Percentiles rank a stretch among this genome's conserved stretches.
phyloP scores from a whole-genome alignment of 2,888 invertebrate species.

The Euplagia quadripunctaria region DNA sequence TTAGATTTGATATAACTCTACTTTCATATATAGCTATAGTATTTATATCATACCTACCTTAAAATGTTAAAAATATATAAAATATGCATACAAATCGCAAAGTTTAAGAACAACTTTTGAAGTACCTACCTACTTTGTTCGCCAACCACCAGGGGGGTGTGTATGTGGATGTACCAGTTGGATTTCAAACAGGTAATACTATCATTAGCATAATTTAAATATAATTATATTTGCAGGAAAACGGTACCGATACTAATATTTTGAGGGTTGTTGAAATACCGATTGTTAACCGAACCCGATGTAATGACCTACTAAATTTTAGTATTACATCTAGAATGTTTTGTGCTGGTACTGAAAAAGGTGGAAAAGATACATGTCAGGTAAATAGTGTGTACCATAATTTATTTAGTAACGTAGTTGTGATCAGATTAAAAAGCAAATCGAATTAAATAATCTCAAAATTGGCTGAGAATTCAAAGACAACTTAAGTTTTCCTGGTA shows the following conservation, averaged over 20 bases:
- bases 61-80: no score
- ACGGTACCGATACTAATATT: constrained; percentile 3
- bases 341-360: constrained; percentile 87
- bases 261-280: constrained; percentile 33
- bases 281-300: constrained; percentile 57
- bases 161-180: no score
- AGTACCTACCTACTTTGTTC: no score
- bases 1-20: no score
- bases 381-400: constrained; percentile 46
- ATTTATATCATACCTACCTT: no score
- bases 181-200: no score
- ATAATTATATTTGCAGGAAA: constrained; percentile 13
- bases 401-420: not conserved
- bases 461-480: not conserved
- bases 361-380: constrained; percentile 84
- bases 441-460: not conserved
- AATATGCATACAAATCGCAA: no score
- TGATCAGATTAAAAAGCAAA: not conserved
- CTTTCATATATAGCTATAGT: no score
- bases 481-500: not conserved
- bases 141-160: no score
- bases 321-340: constrained; percentile 85
- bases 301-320: constrained; percentile 76
- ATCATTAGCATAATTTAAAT: no score
- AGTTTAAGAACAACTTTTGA: no score